These are phyloP conservation scores for Notothenia coriiceps DNA, from an alignment of 2,113 vertebrate species.

Conservation along the genomic window DNA sequence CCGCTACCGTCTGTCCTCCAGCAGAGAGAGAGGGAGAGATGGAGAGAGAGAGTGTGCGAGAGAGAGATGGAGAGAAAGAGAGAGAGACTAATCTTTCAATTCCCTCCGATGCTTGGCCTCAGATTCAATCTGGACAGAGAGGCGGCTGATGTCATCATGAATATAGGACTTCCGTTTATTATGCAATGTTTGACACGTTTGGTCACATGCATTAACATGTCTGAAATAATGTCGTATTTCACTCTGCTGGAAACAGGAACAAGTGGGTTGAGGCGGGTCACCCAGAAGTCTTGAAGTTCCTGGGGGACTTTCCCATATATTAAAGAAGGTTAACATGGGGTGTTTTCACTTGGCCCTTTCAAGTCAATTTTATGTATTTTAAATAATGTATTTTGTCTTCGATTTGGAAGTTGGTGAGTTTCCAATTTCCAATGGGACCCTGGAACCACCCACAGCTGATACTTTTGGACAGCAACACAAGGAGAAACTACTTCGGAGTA, in stretches of 20 bases:
- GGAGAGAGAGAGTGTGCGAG: conserved; percentile 7
- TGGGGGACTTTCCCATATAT: not conserved
- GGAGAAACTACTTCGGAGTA: not conserved
- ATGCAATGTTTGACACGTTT: conserved; percentile 67
- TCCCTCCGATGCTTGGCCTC: conserved; percentile 62
- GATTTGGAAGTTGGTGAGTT: not conserved
- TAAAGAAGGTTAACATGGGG: too few relatives aligned
- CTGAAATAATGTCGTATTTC: not conserved
- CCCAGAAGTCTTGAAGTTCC: not conserved
- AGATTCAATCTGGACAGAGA: conserved; percentile 70
- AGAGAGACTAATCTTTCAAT: conserved; percentile 72
- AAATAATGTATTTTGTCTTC: not conserved
- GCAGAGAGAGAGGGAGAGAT: conserved; percentile 40
- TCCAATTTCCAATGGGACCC: not conserved
- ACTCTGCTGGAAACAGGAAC: not conserved
- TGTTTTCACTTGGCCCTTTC: too few relatives aligned
- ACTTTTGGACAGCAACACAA: conserved; percentile 1
- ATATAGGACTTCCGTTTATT: conserved; percentile 53
- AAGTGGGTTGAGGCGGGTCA: not conserved
- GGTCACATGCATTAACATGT: conserved; percentile 19
- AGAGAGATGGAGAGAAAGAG: conserved; percentile 5
- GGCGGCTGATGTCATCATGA: conserved; percentile 32
- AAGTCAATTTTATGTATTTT: not conserved
- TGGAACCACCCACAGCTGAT: not conserved
- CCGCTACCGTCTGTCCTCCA: conserved; percentile 51